Conservation (phyloP, 1,140 invertebrate genomes). For the Meteorus sp. region DNA sequence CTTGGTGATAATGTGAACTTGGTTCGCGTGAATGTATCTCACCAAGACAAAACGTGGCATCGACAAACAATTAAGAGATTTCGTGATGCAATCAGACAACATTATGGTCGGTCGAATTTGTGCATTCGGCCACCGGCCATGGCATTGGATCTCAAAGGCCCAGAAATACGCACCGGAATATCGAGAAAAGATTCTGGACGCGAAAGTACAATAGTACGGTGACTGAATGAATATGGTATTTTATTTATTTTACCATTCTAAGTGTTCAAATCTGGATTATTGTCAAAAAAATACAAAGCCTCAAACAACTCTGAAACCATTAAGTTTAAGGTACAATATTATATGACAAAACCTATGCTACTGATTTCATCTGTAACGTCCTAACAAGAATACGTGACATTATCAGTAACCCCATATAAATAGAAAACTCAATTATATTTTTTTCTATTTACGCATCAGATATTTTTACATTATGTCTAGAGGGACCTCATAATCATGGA, state of each 20-base stretch:
- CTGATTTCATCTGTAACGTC: no score
- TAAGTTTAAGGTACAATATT: no score
- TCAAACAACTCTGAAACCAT: no score
- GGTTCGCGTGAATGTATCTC: conserved; percentile 34
- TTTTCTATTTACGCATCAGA: no score
- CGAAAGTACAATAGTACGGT: conserved; percentile 22
- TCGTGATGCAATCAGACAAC: conserved; percentile 24
- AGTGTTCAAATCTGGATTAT: no score
- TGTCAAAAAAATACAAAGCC: no score
- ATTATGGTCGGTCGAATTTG: not conserved
- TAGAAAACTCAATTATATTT: no score
- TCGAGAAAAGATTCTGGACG: no score
- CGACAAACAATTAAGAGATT: conserved; percentile 26
- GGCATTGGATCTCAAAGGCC: conserved; percentile 54
- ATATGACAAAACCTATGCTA: no score
- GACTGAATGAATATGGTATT: conserved; percentile 8
- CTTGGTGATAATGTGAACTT: conserved; percentile 33
- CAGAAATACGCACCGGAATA: conserved; percentile 54
- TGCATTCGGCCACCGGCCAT: conserved; percentile 43
- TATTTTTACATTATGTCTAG: conserved; percentile 48
- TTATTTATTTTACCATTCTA: no score
- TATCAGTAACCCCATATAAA: no score
- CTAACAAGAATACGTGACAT: no score
- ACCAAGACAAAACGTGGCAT: conserved; percentile 31
- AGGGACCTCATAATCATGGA: conserved; percentile 50